Percentiles rank a stretch among this genome's conserved stretches.
Evolutionary conservation across 2,888 invertebrate genomes (phyloP).

Genomic region (Phyllotreta striolata): DNA sequence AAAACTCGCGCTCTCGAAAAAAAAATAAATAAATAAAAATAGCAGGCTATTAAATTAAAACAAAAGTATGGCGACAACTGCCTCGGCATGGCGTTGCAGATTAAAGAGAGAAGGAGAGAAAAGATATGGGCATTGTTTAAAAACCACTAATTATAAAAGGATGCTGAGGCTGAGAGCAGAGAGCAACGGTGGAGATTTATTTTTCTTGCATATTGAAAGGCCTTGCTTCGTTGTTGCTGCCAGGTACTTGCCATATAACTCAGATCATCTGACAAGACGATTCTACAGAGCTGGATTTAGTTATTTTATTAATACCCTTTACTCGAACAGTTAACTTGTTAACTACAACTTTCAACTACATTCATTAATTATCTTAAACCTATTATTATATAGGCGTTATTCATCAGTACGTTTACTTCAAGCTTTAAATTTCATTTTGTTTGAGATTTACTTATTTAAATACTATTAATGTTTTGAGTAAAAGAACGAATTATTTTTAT

Average conservation of each 20-base stretch:
- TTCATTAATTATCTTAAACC: background rate
- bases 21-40: conserved; percentile 49
- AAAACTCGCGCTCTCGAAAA: conserved; percentile 28
- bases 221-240: conserved; percentile 56
- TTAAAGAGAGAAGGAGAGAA: conserved; percentile 45
- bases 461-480: too few relatives aligned
- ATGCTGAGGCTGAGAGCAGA: conserved; percentile 50
- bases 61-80: conserved; percentile 52
- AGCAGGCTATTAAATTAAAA: conserved; percentile 54
- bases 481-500: too few relatives aligned
- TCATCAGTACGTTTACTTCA: too few relatives aligned
- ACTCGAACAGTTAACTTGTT: background rate
- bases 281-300: conserved; percentile 49
- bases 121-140: conserved; percentile 60
- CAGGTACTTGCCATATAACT: conserved; percentile 61
- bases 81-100: conserved; percentile 47
- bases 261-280: conserved; percentile 59
- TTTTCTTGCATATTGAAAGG: conserved; percentile 63
- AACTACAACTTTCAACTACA: background rate
- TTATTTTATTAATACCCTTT: conserved; percentile 23
- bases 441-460: too few relatives aligned
- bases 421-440: too few relatives aligned
- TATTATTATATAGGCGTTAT: background rate
- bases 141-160: conserved; percentile 62
- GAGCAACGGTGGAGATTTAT: conserved; percentile 58